These are phyloP conservation scores for Astreopora myriophthalma DNA, from an alignment of 64 coral and sea anemone species.

Conservation along the genomic window DNA sequence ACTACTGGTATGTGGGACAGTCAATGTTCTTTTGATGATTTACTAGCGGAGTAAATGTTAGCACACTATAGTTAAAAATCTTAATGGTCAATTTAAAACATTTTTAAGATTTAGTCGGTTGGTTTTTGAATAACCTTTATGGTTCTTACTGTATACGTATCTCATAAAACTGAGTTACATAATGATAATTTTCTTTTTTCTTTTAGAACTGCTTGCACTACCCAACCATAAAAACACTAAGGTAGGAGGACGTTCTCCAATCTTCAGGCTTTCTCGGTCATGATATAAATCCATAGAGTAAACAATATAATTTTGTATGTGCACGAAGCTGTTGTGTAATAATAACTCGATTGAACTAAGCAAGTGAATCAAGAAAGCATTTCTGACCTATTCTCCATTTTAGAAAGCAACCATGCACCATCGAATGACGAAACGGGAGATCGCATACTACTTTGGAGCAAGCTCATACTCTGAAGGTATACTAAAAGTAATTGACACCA, in stretches of 20 bases:
- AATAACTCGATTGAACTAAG: not conserved
- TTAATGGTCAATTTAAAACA: too few species aligned
- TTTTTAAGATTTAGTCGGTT: too few species aligned
- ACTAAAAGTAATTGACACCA: not conserved
- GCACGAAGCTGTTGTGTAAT: too few species aligned
- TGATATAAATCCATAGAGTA: too few species aligned
- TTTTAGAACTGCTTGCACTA: not conserved
- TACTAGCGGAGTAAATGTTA: too few species aligned
- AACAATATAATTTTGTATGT: too few species aligned
- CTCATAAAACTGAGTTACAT: too few species aligned
- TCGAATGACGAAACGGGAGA: constrained; percentile 65
- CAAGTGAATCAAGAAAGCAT: not conserved
- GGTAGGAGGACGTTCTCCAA: not conserved
- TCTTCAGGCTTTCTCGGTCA: not conserved
- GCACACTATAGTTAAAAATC: too few species aligned
- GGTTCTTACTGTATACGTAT: too few species aligned
- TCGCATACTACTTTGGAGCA: constrained; percentile 48
- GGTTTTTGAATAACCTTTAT: too few species aligned
- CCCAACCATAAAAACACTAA: not conserved
- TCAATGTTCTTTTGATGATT: too few species aligned
- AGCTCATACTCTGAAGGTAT: constrained; percentile 53
- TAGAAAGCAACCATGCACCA: constrained; percentile 27
- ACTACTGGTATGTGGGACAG: not conserved
- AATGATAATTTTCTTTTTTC: not conserved
- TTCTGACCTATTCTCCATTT: not conserved